These are phyloP conservation scores for Drosophila fulvimacula DNA, from an alignment of 2,888 invertebrate species.

Conservation along the genomic window DNA sequence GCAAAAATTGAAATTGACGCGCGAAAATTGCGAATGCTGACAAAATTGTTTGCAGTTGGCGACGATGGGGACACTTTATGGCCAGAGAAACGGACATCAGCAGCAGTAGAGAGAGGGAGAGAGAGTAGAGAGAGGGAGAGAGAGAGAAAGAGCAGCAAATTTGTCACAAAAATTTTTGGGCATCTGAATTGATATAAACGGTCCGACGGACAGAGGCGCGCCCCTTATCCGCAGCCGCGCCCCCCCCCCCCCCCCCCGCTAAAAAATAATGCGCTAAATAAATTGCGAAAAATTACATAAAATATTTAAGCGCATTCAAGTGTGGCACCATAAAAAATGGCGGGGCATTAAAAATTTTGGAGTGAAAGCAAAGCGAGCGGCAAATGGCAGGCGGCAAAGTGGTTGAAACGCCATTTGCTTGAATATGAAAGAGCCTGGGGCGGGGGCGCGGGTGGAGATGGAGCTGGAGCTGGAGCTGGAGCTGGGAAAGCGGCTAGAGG, in stretches of 20 bases:
- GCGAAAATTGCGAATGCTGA: slow-evolving; percentile 42
- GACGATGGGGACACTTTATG: slow-evolving; percentile 31
- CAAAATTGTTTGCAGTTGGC: slow-evolving; percentile 37
- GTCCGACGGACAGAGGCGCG: slow-evolving; percentile 21
- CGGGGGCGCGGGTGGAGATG: background rate
- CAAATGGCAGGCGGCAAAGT: slow-evolving; percentile 65
- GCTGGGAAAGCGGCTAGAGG: background rate
- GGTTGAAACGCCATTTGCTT: slow-evolving; percentile 57
- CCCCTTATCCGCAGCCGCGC: background rate
- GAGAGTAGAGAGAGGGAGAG: background rate
- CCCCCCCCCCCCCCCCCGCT: slow-evolving; percentile 4
- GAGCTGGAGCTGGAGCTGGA: no score
- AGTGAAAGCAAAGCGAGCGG: slow-evolving; percentile 76
- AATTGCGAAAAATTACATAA: slow-evolving; percentile 81
- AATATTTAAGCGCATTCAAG: slow-evolving; percentile 81
- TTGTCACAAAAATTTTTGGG: slow-evolving; percentile 57
- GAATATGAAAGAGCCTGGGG: background rate
- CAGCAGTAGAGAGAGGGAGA: background rate
- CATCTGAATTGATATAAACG: slow-evolving; percentile 75
- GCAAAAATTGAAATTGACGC: slow-evolving; percentile 71
- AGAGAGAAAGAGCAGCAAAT: slow-evolving; percentile 32
- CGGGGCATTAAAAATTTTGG: slow-evolving; percentile 74
- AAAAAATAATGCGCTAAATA: slow-evolving; percentile 78
- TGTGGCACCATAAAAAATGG: slow-evolving; percentile 79
- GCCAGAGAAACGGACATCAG: slow-evolving; percentile 35